Base-by-base conservation (phyloP, 2,888 invertebrate species). In the Himalopsyche anomala region DNA sequence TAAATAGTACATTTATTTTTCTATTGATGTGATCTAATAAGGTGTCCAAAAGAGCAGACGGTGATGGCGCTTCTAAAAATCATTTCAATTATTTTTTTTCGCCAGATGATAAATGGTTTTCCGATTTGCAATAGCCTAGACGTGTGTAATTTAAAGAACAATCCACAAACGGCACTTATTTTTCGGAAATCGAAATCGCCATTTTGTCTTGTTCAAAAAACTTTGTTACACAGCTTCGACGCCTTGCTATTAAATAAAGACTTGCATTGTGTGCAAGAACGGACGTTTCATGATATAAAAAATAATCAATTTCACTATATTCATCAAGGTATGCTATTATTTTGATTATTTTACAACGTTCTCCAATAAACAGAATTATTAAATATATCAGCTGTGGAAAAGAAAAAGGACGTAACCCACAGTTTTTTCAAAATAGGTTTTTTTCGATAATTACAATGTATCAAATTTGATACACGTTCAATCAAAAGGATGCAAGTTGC, bases 31-130 rank as follows among this genome's bases (percentile, higher is more conserved):
- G 38, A 28, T 74, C 36, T 74, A 74, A 74, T 74, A 74, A 36
- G 28, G 36, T 74, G 36, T 15, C 1, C 15, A 38, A 74, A 74
- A 74, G 38, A 74, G 19, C 74, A 74, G 36, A 11, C 36, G 12
- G 74, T 74, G 38, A 74, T 74, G 38, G 74, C 74, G 74, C 36
- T 51, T 36, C 74, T 38, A 74, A 38, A 69, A 74, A 74, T 74
- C 12, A 74, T 74, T 38, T 74, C 38, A 74, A 74, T 74, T 74
- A 38, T 38, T 74, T 74, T 74, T 74, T 74, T 74, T 74, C 74
- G 19, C 5, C 74, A 6, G 36, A 74, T 15, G 74, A 36, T 74
- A 74, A 74, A 74, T 36, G 74, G 15, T 74, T 69, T 74, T 36
- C 74, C 38, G 74, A 74, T 74, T 28, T 74, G 74, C 62, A 11